phyloP scores from a whole-genome alignment of 2,888 invertebrate species.

The Macroteleia sp. region DNA sequence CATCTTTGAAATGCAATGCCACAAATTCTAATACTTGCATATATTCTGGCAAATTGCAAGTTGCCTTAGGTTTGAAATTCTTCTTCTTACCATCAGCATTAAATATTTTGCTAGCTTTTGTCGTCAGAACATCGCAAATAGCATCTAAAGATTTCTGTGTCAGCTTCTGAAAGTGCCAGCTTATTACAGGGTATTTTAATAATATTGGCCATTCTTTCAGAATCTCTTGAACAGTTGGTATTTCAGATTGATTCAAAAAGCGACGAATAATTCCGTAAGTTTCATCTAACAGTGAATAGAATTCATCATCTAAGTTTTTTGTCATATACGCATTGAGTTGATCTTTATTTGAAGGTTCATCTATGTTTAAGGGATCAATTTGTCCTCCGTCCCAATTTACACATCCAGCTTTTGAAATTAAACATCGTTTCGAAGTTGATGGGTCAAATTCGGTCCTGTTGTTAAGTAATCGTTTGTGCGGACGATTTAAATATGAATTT shows the following conservation, averaged over 20 bases:
- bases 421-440: too few relatives aligned
- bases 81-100: not conserved
- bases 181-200: not conserved
- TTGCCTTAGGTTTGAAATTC: not conserved
- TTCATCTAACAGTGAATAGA: slow-evolving; percentile 6
- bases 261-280: not conserved
- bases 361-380: not conserved
- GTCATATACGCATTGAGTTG: not conserved
- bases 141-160: not conserved
- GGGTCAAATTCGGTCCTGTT: too few relatives aligned
- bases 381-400: too few relatives aligned
- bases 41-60: not conserved
- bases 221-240: not conserved
- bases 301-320: slow-evolving; percentile 1
- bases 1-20: too few relatives aligned
- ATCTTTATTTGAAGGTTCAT: too few relatives aligned
- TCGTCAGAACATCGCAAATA: not conserved
- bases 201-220: slow-evolving; percentile 16
- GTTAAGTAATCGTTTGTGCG: too few relatives aligned
- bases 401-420: too few relatives aligned
- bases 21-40: slow-evolving; percentile 6
- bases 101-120: not conserved
- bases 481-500: slow-evolving; percentile 68
- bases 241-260: not conserved
- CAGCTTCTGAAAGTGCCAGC: slow-evolving; percentile 18